Base-by-base conservation (phyloP, 2,888 invertebrate genomes). In the Dichetophora obliterata region DNA sequence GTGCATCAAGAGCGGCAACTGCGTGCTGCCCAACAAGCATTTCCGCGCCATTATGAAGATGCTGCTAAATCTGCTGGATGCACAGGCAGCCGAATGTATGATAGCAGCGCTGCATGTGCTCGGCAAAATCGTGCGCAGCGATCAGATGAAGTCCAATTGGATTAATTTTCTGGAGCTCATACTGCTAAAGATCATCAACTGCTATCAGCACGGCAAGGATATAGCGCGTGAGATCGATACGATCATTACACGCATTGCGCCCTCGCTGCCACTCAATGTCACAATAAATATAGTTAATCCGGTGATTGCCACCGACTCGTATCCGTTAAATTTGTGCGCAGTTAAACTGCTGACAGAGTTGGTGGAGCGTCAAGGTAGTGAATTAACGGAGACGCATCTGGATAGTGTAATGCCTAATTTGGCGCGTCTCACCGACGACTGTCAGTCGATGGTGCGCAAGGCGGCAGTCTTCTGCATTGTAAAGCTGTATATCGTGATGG, bases 401-500 rank as follows among this genome's bases (percentile, higher is more conserved):
- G 91, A 92, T 1, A 93, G 93, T 80, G 93, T 98, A 76, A 96
- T 97, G 94, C 96, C 96, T 63, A 95, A 96, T 52, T 92, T 98
- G 9, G 93, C 97, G 66, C 90, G 97, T 94, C 93, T 97, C 80
- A 97, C 98, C 75, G 98, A 98, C 88, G 96, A 98, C 88, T 91
- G 92, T 75, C 96, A 98, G 89, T 97, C 97, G 75, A 94, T 96
- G 81, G 97, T 99, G 34, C 92, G 99, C 69, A 99, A 99, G 89
- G 97, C 98, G 82, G 96, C 97, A 14, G 97, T 98, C 22, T 98
- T 99, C 91, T 98, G 98, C 86, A 96, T 99, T 93, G 98, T 99
- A 5, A 96, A 97, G 66, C 92, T 98, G 84, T 96, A 98, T 85
- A 92, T 95, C 86, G 94, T 94, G 57, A 93, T 97, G 9, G 98